phyloP scores from a whole-genome alignment of 1,140 invertebrate species.

The Lamellibrachia luymesi region DNA sequence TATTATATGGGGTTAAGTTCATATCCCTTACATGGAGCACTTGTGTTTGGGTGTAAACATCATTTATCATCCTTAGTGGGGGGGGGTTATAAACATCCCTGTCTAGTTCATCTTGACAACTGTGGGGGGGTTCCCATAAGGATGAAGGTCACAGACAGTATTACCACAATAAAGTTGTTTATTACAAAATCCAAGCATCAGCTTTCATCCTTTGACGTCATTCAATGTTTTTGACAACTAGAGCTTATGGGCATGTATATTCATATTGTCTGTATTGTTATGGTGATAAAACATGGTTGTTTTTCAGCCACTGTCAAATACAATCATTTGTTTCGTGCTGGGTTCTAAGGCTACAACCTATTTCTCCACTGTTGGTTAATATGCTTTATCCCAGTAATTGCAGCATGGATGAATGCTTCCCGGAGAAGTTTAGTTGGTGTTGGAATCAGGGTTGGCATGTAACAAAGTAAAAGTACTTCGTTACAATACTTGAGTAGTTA shows the following conservation, averaged over 20 bases:
- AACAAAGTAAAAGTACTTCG: no score
- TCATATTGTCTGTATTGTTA: background rate
- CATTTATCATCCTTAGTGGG: background rate
- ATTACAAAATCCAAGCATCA: background rate
- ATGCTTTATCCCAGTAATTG: no score
- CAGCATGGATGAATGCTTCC: no score
- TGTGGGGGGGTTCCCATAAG: background rate
- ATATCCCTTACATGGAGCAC: background rate
- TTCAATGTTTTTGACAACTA: background rate
- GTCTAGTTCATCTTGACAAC: background rate
- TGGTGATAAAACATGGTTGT: background rate
- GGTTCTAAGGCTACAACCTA: background rate
- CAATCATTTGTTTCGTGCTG: background rate
- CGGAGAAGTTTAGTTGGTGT: no score
- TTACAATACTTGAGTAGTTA: no score
- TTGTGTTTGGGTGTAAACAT: background rate
- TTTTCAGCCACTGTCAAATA: background rate
- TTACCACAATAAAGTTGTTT: background rate
- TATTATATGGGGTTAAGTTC: background rate
- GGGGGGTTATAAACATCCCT: background rate
- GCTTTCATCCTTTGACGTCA: background rate
- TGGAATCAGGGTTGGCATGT: no score
- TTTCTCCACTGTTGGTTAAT: no score
- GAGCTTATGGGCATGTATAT: background rate
- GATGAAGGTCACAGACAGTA: background rate